These are phyloP conservation scores for Glaucidium brasilianum DNA, from an alignment of 2,113 vertebrate species.

Conservation along the genomic window DNA sequence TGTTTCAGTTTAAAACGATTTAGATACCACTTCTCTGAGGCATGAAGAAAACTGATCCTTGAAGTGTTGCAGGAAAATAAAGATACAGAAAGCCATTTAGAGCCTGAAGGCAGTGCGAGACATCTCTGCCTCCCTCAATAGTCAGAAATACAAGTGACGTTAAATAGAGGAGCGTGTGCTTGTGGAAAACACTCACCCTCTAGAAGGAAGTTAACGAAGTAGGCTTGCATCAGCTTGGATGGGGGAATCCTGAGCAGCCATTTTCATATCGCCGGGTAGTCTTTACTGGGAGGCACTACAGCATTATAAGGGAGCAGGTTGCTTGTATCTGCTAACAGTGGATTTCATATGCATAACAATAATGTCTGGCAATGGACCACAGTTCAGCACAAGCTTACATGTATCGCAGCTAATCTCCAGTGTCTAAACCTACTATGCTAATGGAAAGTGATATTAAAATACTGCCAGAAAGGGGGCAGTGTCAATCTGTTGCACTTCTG, in stretches of 20 bases:
- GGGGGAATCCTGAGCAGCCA: conserved; percentile 28
- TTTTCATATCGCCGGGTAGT: background rate
- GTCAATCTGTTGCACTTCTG: background rate
- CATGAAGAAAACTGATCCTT: conserved; percentile 57
- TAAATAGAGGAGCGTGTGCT: background rate
- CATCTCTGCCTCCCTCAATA: conserved; percentile 29
- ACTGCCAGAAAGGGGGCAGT: conserved; percentile 4
- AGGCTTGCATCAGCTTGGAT: background rate
- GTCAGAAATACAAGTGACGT: conserved; percentile 25
- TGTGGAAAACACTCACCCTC: conserved; percentile 13
- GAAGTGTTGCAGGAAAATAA: conserved; percentile 60
- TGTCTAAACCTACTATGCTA: rapidly evolving
- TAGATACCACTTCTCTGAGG: conserved; percentile 55
- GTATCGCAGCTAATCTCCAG: background rate
- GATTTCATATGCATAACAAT: background rate
- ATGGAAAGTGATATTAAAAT: rapidly evolving
- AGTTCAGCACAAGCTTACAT: background rate
- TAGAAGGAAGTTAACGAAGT: background rate
- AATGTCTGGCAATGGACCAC: background rate
- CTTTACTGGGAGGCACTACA: background rate
- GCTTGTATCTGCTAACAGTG: background rate
- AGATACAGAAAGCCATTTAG: conserved; percentile 51
- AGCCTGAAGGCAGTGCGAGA: conserved; percentile 35
- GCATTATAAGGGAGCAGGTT: background rate
- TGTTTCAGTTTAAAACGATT: conserved; percentile 51